These are phyloP conservation scores for Euglossa dilemma DNA, from an alignment of 1,140 invertebrate species.

Conservation along the genomic window DNA sequence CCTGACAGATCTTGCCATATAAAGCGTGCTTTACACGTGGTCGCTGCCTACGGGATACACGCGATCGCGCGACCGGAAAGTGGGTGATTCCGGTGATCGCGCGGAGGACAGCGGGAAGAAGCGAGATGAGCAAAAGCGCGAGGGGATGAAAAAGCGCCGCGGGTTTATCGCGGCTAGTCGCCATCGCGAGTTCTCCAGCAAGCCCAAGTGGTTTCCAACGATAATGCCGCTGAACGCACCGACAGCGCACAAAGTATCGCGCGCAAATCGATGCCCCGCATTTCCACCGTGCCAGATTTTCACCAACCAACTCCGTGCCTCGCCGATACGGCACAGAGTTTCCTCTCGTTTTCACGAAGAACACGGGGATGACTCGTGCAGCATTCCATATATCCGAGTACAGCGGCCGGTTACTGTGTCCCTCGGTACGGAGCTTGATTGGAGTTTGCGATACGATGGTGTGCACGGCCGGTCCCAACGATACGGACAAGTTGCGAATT, in stretches of 20 bases:
- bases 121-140: neutral
- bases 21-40: constrained; percentile 54
- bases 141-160: constrained; percentile 32
- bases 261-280: constrained; percentile 28
- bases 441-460: too few relatives aligned
- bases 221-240: constrained; percentile 42
- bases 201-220: constrained; percentile 37
- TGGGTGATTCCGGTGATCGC: constrained; percentile 49
- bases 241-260: constrained; percentile 29
- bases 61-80: constrained; percentile 46
- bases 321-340: neutral
- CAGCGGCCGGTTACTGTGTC: too few relatives aligned
- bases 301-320: constrained; percentile 1
- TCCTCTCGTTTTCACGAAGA: neutral
- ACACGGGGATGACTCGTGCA: neutral
- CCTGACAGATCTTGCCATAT: constrained; percentile 63
- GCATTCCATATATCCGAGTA: neutral
- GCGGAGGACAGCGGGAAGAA: constrained; percentile 5
- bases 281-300: constrained; percentile 3
- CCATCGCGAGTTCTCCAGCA: neutral
- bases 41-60: constrained; percentile 11
- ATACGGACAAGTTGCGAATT: too few relatives aligned
- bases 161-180: constrained; percentile 44
- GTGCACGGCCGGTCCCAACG: too few relatives aligned
- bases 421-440: too few relatives aligned